A percentile compares a stretch with the other conserved stretches of the same genome.
Evolutionary conservation across 2,113 vertebrate genomes (phyloP).

Genomic region (Ardeotis arabs): DNA sequence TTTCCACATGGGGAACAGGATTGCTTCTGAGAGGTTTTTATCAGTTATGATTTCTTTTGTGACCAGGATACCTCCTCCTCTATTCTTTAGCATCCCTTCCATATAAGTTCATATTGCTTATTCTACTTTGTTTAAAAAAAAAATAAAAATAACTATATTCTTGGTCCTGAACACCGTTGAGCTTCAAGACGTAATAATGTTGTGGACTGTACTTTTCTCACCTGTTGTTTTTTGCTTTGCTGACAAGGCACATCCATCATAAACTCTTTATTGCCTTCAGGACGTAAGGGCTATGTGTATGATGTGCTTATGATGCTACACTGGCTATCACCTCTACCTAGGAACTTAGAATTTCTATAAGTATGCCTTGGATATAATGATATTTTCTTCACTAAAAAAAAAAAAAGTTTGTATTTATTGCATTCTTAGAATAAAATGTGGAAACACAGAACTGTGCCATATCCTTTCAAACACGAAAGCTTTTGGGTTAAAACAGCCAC

Average conservation of each 20-base stretch:
- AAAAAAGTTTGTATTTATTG: not conserved
- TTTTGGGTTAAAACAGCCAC: not conserved
- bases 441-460: not conserved
- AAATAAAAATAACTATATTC: not conserved
- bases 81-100: not conserved
- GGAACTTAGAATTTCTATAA: not conserved
- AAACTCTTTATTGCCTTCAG: not conserved
- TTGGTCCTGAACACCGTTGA: not conserved
- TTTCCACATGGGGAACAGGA: not conserved
- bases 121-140: not conserved
- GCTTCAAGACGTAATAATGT: not conserved
- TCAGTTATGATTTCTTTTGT: not conserved
- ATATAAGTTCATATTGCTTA: not conserved
- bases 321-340: not conserved
- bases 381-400: not conserved
- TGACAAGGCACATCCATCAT: not conserved
- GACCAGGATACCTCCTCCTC: not conserved
- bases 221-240: not conserved
- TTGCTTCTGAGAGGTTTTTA: not conserved
- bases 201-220: not conserved
- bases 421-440: not conserved
- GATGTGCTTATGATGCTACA: not conserved
- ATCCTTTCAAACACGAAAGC: not conserved
- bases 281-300: not conserved
- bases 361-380: not conserved